A percentile compares a stretch with the other conserved stretches of the same genome.
These are phyloP conservation scores for Netta rufina DNA, from an alignment of 2,797 vertebrate genomes.

Conservation along the genomic window DNA sequence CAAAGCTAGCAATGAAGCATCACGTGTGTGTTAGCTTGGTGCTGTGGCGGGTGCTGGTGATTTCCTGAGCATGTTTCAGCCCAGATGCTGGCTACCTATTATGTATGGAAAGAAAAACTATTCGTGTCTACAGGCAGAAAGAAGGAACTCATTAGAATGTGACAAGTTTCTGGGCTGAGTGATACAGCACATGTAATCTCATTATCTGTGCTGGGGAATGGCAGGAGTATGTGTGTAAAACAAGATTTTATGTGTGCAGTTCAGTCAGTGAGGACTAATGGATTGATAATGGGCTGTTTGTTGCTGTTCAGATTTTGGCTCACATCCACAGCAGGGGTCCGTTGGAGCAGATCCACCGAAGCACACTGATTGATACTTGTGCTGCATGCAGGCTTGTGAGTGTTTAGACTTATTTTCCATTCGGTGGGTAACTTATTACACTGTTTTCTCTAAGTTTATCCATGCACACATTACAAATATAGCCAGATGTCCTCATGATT, in stretches of 20 bases:
- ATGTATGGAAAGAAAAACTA: neutral
- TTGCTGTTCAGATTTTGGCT: constrained; percentile 48
- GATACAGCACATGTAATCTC: constrained; percentile 42
- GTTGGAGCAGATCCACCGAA: neutral
- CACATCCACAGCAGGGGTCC: neutral
- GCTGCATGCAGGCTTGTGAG: neutral
- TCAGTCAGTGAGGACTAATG: constrained; percentile 61
- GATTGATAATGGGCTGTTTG: constrained; percentile 55
- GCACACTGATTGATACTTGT: constrained; percentile 4
- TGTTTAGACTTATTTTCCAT: constrained; percentile 29
- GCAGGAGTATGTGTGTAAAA: constrained; percentile 50
- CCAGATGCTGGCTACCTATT: neutral
- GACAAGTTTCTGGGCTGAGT: constrained; percentile 60
- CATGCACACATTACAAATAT: neutral
- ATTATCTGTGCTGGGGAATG: constrained; percentile 68
- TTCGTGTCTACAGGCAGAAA: constrained; percentile 18
- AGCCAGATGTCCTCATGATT: neutral
- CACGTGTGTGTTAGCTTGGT: accelerated
- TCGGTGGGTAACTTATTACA: neutral
- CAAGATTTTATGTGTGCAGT: constrained; percentile 58
- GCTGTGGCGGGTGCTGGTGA: accelerated
- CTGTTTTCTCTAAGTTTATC: constrained; percentile 3
- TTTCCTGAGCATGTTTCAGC: accelerated
- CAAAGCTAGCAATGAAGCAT: neutral
- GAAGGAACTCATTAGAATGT: constrained; percentile 62